phyloP scores from a whole-genome alignment of 2,113 vertebrate species.

The Sylvietta virens region DNA sequence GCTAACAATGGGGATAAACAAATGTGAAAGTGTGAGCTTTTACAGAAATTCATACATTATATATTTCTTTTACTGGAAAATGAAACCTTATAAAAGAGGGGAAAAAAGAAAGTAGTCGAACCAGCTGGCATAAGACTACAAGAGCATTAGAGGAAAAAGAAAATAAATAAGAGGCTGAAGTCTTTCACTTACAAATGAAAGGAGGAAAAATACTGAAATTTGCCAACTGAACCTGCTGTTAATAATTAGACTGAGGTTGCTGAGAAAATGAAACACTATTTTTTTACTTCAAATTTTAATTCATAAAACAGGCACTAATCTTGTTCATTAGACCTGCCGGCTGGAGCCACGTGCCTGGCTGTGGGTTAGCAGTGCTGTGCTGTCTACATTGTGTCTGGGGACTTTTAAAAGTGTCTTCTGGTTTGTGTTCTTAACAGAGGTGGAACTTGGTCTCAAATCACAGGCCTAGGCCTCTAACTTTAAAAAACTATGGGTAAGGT shows the following conservation, averaged over 20 bases:
- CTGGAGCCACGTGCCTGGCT: conserved; percentile 15
- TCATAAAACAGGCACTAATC: conserved; percentile 32
- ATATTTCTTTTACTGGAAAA: conserved; percentile 60
- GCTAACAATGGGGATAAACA: conserved; percentile 18
- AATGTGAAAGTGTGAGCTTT: neutral
- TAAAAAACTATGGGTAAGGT: neutral
- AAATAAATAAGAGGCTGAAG: conserved; percentile 43
- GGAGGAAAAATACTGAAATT: neutral
- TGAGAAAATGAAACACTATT: conserved; percentile 66
- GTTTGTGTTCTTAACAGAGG: neutral
- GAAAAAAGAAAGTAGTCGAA: neutral
- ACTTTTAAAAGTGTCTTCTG: conserved; percentile 21
- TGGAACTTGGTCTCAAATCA: neutral
- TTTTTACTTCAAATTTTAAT: conserved; percentile 53
- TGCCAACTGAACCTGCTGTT: conserved; percentile 50
- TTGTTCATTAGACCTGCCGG: neutral
- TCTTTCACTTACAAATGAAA: conserved; percentile 26
- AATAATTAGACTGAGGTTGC: conserved; percentile 48
- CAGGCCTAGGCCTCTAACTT: neutral
- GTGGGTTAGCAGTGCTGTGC: neutral
- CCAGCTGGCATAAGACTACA: conserved; percentile 2
- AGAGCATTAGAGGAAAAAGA: neutral
- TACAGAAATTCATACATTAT: conserved; percentile 33
- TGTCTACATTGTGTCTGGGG: neutral
- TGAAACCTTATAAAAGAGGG: conserved; percentile 14